phyloP scores from a whole-genome alignment of 1,140 invertebrate genomes.

The roundworm (Caenorhabditis elegans) region WBcel235 BX284602.5:10331501-10332000 shows the following conservation, averaged over 20 bases:
- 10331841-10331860: not conserved
- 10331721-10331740: not conserved
- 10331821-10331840: not conserved
- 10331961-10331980: conserved; percentile 10
- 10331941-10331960: conserved; percentile 1
- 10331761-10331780: conserved; percentile 13
- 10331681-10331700: not conserved
- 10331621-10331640: conserved; percentile 18
- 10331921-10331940: conserved; percentile 24
- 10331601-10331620: not conserved
- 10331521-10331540: not conserved
- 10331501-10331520: conserved; percentile 7
- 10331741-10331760: not conserved
- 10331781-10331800: conserved; percentile 6
- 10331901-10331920: not conserved
- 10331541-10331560: conserved; percentile 13
- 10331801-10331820: not conserved
- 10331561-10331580: not conserved
- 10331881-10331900: not conserved
- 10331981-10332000: conserved; percentile 3
- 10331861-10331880: not conserved
- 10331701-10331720: not conserved
- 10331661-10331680: not conserved
- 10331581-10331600: not conserved
- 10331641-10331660: not conserved